Percentiles rank a stretch among this genome's conserved stretches.
phyloP scores from a whole-genome alignment of 2,113 vertebrate species.

The Equus przewalskii region DNA sequence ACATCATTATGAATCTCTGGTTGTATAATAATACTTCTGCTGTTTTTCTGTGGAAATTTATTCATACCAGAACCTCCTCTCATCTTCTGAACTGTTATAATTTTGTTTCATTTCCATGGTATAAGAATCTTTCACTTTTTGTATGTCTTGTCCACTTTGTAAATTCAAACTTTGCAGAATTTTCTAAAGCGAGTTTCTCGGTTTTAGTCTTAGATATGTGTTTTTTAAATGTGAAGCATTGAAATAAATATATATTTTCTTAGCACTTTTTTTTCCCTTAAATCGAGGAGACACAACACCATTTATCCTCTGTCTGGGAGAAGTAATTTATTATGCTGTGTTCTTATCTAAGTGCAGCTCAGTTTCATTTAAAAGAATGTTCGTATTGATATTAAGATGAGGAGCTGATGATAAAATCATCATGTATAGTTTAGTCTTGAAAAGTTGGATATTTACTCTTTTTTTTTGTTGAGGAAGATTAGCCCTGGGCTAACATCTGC shows the following conservation, averaged over 20 bases:
- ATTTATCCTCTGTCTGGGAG: slow-evolving; percentile 46
- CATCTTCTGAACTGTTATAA: neutral
- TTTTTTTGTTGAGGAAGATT: too few species aligned
- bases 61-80: neutral
- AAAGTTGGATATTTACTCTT: neutral
- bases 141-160: neutral
- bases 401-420: neutral
- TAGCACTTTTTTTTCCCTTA: slow-evolving; percentile 69
- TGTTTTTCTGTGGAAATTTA: neutral
- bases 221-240: slow-evolving; percentile 74
- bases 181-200: slow-evolving; percentile 56
- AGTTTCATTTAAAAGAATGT: slow-evolving; percentile 55
- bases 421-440: neutral
- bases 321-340: slow-evolving; percentile 49
- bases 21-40: neutral
- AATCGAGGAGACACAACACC: neutral
- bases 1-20: neutral
- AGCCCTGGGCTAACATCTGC: too few species aligned
- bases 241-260: slow-evolving; percentile 71
- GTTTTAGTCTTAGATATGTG: slow-evolving; percentile 75
- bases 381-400: slow-evolving; percentile 33
- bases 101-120: neutral
- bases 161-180: slow-evolving; percentile 44
- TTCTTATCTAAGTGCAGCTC: slow-evolving; percentile 35
- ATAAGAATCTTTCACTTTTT: neutral